A percentile compares a stretch with the other conserved stretches of the same genome.
These are phyloP conservation scores for Austrolebias charrua DNA, from an alignment of 2,797 vertebrate genomes.

Conservation along the genomic window DNA sequence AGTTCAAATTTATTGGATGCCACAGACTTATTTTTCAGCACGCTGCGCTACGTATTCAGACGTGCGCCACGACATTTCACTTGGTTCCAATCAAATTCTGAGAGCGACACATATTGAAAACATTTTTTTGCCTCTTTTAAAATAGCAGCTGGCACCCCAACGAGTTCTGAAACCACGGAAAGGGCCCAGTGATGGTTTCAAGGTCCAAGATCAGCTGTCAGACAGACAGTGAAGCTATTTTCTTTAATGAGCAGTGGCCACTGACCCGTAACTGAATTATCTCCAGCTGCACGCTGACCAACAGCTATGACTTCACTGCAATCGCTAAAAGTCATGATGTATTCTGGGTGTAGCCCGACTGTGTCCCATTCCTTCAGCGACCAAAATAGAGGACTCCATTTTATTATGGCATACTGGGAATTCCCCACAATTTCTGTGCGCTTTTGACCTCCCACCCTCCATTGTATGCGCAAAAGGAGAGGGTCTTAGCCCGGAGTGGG, in stretches of 20 bases:
- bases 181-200: background rate
- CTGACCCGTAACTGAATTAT: constrained; percentile 63
- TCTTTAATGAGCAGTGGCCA: constrained; percentile 51
- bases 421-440: constrained; percentile 74
- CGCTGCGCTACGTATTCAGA: constrained; percentile 39
- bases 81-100: constrained; percentile 30
- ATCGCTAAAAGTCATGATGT: constrained; percentile 56
- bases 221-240: constrained; percentile 44
- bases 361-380: constrained; percentile 54
- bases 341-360: constrained; percentile 64
- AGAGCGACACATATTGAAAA: constrained; percentile 30
- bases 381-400: constrained; percentile 72
- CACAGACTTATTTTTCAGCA: constrained; percentile 64
- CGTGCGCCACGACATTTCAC: constrained; percentile 41
- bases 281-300: constrained; percentile 59
- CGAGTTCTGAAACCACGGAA: constrained; percentile 34
- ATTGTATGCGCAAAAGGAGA: constrained; percentile 68
- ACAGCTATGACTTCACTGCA: constrained; percentile 62
- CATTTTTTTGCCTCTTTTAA: constrained; percentile 10
- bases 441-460: constrained; percentile 75
- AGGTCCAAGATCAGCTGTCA: constrained; percentile 42
- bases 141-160: constrained; percentile 31
- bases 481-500: constrained; percentile 51
- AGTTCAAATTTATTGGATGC: constrained; percentile 65
- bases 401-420: constrained; percentile 76